Percentiles rank a stretch among this genome's conserved stretches.
These are phyloP conservation scores for Brachionus sp. DNA, from an alignment of 1,140 invertebrate genomes.

Conservation along the genomic window DNA sequence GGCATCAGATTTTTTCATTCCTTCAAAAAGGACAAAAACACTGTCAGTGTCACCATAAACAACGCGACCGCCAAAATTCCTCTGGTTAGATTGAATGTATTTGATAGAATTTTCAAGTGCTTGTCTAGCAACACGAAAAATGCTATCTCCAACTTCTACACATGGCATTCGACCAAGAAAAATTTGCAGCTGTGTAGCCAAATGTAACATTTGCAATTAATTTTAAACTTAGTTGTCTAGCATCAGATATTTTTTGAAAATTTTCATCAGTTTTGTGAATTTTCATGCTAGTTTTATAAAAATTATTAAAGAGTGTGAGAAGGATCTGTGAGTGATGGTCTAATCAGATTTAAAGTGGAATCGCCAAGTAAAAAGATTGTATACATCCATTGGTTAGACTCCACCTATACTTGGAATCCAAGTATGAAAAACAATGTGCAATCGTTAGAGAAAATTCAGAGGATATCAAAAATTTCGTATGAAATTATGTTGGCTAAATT, in stretches of 20 bases:
- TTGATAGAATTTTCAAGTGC: slow-evolving; percentile 23
- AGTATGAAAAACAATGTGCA: no score
- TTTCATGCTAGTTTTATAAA: slow-evolving; percentile 64
- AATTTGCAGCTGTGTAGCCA: slow-evolving; percentile 95
- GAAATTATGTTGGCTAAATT: no score
- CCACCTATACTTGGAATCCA: no score
- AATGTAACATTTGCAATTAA: slow-evolving; percentile 98
- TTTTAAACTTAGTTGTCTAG: slow-evolving; percentile 88
- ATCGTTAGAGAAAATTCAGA: no score
- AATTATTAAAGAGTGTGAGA: no score
- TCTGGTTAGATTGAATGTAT: not conserved
- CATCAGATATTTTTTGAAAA: slow-evolving; percentile 66
- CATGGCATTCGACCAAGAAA: slow-evolving; percentile 96
- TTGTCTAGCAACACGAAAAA: slow-evolving; percentile 26
- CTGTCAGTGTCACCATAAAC: slow-evolving; percentile 46
- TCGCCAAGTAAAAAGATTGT: no score
- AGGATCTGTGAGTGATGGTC: no score
- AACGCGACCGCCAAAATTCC: not conserved
- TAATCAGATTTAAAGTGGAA: slow-evolving; percentile 83
- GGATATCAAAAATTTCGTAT: no score
- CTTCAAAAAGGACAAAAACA: slow-evolving; percentile 24
- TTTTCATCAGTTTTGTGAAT: slow-evolving; percentile 50
- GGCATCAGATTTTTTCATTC: slow-evolving; percentile 20
- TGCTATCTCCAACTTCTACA: slow-evolving; percentile 67
- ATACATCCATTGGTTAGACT: no score